Percentiles rank a stretch among this genome's conserved stretches.
phyloP scores from a whole-genome alignment of 2,888 invertebrate genomes.

The Fissipunctia ypsillon region DNA sequence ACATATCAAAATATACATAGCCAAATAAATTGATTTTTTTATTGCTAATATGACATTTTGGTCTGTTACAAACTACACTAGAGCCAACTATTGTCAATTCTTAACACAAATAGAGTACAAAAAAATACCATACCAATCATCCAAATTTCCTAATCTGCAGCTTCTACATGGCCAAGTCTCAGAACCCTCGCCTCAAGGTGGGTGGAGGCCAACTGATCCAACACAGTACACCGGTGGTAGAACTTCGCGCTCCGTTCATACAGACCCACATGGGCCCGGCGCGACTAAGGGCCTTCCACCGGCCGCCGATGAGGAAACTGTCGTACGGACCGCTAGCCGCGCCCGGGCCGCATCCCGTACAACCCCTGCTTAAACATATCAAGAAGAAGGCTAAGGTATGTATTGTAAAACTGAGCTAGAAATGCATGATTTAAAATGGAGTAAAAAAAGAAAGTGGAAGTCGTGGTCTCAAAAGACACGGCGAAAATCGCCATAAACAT shows the following conservation, averaged over 20 bases:
- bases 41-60: neutral
- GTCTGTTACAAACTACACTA: neutral
- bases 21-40: too few species aligned
- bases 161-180: slow-evolving; percentile 97
- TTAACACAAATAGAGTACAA: neutral
- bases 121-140: neutral
- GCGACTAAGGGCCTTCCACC: slow-evolving; percentile 96
- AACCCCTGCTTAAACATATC: slow-evolving; percentile 97
- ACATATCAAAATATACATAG: neutral
- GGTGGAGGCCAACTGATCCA: slow-evolving; percentile 98
- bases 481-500: neutral
- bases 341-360: slow-evolving; percentile 94
- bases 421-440: neutral
- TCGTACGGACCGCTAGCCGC: slow-evolving; percentile 95
- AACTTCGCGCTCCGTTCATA: slow-evolving; percentile 98
- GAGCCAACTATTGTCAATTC: neutral
- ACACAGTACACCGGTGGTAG: slow-evolving; percentile 99
- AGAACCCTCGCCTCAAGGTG: slow-evolving; percentile 95
- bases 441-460: neutral
- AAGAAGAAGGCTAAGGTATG: slow-evolving; percentile 96
- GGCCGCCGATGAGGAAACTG: slow-evolving; percentile 96
- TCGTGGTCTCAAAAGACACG: neutral
- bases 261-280: slow-evolving; percentile 96
- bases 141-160: slow-evolving; percentile 84
- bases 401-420: neutral